A percentile compares a stretch with the other conserved stretches of the same genome.
Conservation (phyloP, 2,113 vertebrate species). For the Natator depressus region DNA sequence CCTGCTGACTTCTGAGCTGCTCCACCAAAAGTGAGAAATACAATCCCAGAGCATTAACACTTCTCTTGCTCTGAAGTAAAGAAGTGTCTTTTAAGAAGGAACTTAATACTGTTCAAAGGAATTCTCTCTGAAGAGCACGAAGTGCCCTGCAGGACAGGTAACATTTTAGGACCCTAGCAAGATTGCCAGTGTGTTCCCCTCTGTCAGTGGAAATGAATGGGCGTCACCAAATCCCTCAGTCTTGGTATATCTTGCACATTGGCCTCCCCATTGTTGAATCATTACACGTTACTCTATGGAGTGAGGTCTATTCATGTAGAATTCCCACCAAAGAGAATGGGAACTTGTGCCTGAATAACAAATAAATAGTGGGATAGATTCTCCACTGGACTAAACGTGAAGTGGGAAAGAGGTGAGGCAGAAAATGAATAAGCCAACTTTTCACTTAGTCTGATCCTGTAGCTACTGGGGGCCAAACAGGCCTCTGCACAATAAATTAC, state of each 20-base stretch:
- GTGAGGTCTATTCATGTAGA: accelerated
- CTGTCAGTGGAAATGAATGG: not conserved
- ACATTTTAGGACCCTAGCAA: not conserved
- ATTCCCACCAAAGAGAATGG: not conserved
- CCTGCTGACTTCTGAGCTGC: not conserved
- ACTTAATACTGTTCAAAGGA: not conserved
- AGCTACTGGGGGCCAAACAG: not conserved
- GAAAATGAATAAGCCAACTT: not conserved
- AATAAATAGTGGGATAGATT: accelerated
- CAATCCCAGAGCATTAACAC: not conserved
- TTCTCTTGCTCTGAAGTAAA: not conserved
- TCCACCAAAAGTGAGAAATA: not conserved
- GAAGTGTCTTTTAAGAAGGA: not conserved
- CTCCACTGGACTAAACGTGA: not conserved
- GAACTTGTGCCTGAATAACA: not conserved
- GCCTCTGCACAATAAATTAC: not conserved
- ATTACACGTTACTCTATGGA: not conserved
- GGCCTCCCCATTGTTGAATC: not conserved
- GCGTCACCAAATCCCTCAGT: not conserved
- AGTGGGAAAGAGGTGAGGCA: not conserved
- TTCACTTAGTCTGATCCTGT: not conserved
- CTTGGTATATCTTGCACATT: not conserved
- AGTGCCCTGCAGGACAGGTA: not conserved
- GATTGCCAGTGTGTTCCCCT: not conserved
- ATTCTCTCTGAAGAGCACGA: not conserved